Percentiles rank a stretch among this genome's conserved stretches.
These are phyloP conservation scores for Palythoa grandis DNA, from an alignment of 92 coral and sea anemone species.

Conservation along the genomic window DNA sequence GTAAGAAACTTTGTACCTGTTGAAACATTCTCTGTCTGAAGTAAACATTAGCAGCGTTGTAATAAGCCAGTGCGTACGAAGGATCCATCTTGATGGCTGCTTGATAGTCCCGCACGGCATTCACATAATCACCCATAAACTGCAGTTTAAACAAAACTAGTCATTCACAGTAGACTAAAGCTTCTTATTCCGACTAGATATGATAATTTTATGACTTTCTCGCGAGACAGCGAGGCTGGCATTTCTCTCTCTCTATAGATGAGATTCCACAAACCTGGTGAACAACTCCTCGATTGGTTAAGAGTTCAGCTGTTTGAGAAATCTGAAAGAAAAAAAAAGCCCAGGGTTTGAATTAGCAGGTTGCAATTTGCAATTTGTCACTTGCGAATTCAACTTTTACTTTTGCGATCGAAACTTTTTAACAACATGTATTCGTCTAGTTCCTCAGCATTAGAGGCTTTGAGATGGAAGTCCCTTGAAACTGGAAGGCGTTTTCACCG, in stretches of 20 bases:
- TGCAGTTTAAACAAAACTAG: slow-evolving; percentile 21
- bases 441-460: too few relatives aligned
- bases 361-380: background rate
- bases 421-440: too few relatives aligned
- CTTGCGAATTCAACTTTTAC: background rate
- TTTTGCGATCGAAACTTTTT: too few relatives aligned
- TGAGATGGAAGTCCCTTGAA: too few relatives aligned
- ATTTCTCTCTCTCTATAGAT: too few relatives aligned
- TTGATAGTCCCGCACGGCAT: slow-evolving; percentile 97
- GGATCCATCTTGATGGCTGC: slow-evolving; percentile 91
- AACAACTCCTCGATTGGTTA: slow-evolving; percentile 95
- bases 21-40: slow-evolving; percentile 95
- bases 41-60: slow-evolving; percentile 96
- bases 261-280: slow-evolving; percentile 76
- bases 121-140: slow-evolving; percentile 97
- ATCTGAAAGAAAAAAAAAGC: slow-evolving; percentile 58
- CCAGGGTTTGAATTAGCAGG: background rate
- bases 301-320: slow-evolving; percentile 93
- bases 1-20: slow-evolving; percentile 62
- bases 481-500: too few relatives aligned
- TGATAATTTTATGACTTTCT: too few relatives aligned
- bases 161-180: too few relatives aligned
- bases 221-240: too few relatives aligned
- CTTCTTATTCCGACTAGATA: too few relatives aligned
- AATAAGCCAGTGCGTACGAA: slow-evolving; percentile 90